Base-by-base conservation (phyloP, 2,888 invertebrate genomes). In the Chrysolina oricalcia region DNA sequence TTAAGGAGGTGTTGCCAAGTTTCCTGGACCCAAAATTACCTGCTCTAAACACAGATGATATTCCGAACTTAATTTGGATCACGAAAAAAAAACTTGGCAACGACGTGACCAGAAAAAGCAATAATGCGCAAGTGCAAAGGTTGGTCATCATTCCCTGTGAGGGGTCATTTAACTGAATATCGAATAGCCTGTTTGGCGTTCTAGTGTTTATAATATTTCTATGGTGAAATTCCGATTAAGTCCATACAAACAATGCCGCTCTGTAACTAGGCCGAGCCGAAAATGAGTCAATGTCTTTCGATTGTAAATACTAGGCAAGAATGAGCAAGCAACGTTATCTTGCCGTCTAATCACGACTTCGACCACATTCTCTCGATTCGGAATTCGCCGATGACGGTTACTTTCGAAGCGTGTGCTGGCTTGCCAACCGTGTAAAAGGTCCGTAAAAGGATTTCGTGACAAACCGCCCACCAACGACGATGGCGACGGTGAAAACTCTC, bases 301-400 rank as follows among this genome's bases (percentile, higher is more conserved):
- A 59, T 27, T 59, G 27, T 59, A 59, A 59, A 59, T 59, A 59
- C 23, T 59, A 59, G 59, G 23, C 56, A 56, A 59, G 59, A 59
- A 23, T 35, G 59, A 59, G 59, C 59, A 9, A 59, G 59, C 59
- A 9, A 21, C 17, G 21, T 59, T 59, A 59, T 59, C 59, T 35
- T n/a, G 59, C 9, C 59, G 35, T 59, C 35, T 15, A 35, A 13
- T 59, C 59, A 59, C 35, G 59, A 59, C 59, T 59, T n/a, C 15
- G 59, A 59, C 35, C 59, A 59, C 59, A 59, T 59, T 59, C 59
- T 59, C 59, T 35, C 21, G 53, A 21, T 27, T 59, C 27, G 59
- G 59, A 59, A 59, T 59, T 59, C n/a, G n/a, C 59, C n/a, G 59
- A 59, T 59, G 59, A 59, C 35, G 59, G 59, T 59, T 35, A 59